Conservation (phyloP, 1,140 invertebrate species). For the Homarus americanus region DNA sequence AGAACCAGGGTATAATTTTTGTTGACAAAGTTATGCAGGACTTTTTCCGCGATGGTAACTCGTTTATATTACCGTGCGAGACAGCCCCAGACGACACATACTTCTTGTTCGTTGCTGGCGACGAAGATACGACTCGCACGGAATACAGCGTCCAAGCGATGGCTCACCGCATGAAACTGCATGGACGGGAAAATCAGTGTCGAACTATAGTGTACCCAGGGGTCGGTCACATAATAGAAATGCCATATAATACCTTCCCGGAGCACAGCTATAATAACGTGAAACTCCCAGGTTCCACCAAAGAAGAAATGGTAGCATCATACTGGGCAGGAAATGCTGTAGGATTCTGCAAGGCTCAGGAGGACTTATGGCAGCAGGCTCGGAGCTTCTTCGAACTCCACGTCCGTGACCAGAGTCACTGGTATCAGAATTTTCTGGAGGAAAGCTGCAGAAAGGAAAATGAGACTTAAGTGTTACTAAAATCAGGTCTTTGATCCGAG, state of each 20-base stretch:
- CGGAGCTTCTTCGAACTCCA: slow-evolving; percentile 32
- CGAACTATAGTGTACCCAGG: slow-evolving; percentile 48
- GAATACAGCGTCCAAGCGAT: background rate
- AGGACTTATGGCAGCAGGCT: slow-evolving; percentile 56
- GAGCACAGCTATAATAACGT: slow-evolving; percentile 37
- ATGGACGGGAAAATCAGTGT: slow-evolving; percentile 18
- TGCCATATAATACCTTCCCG: slow-evolving; percentile 55
- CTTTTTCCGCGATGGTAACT: background rate
- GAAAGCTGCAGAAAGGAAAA: background rate
- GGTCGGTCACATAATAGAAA: slow-evolving; percentile 66
- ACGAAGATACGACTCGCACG: slow-evolving; percentile 18
- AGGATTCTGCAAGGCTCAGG: slow-evolving; percentile 35
- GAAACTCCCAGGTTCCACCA: background rate
- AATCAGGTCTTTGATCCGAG: no score
- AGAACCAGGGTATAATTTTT: background rate
- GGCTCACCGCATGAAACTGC: slow-evolving; percentile 21
- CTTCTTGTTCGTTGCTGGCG: slow-evolving; percentile 42
- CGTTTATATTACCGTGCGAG: background rate
- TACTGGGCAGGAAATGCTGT: slow-evolving; percentile 52
- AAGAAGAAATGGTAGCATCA: background rate
- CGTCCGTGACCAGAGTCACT: slow-evolving; percentile 31
- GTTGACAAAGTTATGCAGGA: background rate
- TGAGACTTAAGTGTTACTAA: background rate
- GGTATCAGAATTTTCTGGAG: slow-evolving; percentile 6
- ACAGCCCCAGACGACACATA: background rate